These are phyloP conservation scores for Xiphias gladius DNA, from an alignment of 2,113 vertebrate species.

Conservation along the genomic window DNA sequence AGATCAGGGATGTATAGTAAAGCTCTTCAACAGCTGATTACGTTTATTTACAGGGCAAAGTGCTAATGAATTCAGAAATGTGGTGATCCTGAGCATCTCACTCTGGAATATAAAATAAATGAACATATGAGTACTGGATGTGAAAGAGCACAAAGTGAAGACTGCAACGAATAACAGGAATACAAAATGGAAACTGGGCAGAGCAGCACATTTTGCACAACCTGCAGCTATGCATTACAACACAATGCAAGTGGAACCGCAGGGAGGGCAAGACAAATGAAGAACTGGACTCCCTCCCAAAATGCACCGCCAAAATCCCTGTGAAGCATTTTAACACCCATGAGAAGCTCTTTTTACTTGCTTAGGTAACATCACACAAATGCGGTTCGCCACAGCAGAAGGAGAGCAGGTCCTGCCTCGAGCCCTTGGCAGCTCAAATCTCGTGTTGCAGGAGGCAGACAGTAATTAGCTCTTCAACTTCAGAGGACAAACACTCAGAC, in stretches of 20 bases:
- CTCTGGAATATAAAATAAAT: background rate
- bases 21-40: background rate
- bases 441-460: constrained; percentile 58
- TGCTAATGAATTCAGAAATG: constrained; percentile 7
- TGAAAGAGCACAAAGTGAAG: background rate
- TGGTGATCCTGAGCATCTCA: background rate
- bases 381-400: constrained; percentile 24
- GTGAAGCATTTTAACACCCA: constrained; percentile 39
- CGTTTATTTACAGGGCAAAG: background rate
- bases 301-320: constrained; percentile 3
- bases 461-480: constrained; percentile 77
- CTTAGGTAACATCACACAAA: constrained; percentile 52
- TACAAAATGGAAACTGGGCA: background rate
- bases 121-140: background rate
- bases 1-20: background rate
- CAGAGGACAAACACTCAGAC: constrained; percentile 65
- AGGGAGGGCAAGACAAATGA: constrained; percentile 39
- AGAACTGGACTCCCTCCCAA: constrained; percentile 48
- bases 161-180: background rate
- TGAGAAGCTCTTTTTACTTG: constrained; percentile 40
- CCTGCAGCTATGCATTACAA: constrained; percentile 25
- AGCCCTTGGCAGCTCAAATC: constrained; percentile 66
- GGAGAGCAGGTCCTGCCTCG: constrained; percentile 56
- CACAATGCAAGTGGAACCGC: constrained; percentile 31
- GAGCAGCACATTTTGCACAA: constrained; percentile 5